Conservation (phyloP, 1,140 invertebrate genomes). For the Calosoma granatense region DNA sequence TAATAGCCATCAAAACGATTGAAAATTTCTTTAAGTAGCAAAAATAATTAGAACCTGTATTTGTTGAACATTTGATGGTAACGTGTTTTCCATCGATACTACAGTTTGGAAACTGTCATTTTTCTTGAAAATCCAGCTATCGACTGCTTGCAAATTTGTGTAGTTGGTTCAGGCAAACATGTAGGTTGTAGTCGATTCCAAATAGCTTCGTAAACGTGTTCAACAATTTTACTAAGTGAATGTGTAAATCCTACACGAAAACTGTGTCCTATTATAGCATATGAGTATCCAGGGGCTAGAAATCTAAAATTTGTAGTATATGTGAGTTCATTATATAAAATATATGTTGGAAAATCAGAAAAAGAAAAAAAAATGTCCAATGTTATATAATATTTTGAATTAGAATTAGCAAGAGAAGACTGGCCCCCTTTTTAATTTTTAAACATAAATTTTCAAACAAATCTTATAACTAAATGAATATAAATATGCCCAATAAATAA, state of each 20-base stretch:
- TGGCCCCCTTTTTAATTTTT: slow-evolving; percentile 7
- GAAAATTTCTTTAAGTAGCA: slow-evolving; percentile 36
- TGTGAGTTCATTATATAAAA: too few species aligned
- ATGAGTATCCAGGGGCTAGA: too few species aligned
- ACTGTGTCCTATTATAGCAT: too few species aligned
- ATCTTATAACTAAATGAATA: not conserved
- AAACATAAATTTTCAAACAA: not conserved
- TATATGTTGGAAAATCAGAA: slow-evolving; percentile 23
- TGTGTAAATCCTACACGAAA: too few species aligned
- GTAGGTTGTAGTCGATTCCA: too few species aligned
- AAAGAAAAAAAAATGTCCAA: not conserved
- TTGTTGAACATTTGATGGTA: slow-evolving; percentile 29
- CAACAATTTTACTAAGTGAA: too few species aligned
- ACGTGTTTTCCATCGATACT: slow-evolving; percentile 38
- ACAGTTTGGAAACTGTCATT: too few species aligned
- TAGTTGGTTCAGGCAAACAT: too few species aligned
- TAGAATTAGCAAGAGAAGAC: not conserved
- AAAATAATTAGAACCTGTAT: slow-evolving; percentile 32
- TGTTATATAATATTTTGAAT: not conserved
- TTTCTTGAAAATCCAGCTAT: too few species aligned
- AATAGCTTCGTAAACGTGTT: too few species aligned
- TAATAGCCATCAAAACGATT: slow-evolving; percentile 33
- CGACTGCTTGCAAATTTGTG: too few species aligned
- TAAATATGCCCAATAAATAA: not conserved
- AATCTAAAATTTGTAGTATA: too few species aligned